Base-by-base conservation (phyloP, 2,888 invertebrate species). In the Orthosia gracilis region DNA sequence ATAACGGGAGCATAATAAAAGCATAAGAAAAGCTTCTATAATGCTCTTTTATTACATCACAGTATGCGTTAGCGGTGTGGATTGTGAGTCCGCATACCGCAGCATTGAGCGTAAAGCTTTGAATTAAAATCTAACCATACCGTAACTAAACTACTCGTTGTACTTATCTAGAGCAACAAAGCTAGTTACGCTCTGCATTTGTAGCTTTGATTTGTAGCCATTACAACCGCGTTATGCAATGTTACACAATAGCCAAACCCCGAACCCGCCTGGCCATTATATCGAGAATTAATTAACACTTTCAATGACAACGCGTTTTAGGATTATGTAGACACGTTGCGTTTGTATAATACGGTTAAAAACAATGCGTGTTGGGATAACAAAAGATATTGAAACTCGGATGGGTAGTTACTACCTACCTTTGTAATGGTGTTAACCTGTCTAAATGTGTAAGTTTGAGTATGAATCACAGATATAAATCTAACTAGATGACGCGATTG, bases 241-340 rank as follows among this genome's bases (percentile, higher is more conserved):
- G 15, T 73, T 47, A 49, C 18, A 63, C 23, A 78, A 70, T 54
- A 62, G n/a, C 26, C 17, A 3, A 18, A 40, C 23, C 7, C 23
- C n/a, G 11, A 40, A 23, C n/a, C 5, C 2, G 17, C 17, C 13
- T n/a, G 0, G 7, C 26, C 61, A 61, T 61, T 54, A 26, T 50
- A 47, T 68, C 50, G 50, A n/a, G 21, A 62, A 69, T 40, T 78
- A 80, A 78, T 75, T 75, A 62, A 57, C 17, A 57, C 21, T 57
- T 23, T 52, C 57, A 67, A 59, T 63, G 31, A 50, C 57, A 1
- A 66, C 3, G 18, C 17, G 15, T 75, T 76, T 50, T 9, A 31
- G 76, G 55, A 69, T 75, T 64, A 64, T 9, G 7, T 52, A 17
- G 5, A 26, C 79, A 52, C 59, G 47, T 61, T 78, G 65, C 40